phyloP scores from a whole-genome alignment of 2,113 vertebrate species.

The Choloepus hoffmanni region DNA sequence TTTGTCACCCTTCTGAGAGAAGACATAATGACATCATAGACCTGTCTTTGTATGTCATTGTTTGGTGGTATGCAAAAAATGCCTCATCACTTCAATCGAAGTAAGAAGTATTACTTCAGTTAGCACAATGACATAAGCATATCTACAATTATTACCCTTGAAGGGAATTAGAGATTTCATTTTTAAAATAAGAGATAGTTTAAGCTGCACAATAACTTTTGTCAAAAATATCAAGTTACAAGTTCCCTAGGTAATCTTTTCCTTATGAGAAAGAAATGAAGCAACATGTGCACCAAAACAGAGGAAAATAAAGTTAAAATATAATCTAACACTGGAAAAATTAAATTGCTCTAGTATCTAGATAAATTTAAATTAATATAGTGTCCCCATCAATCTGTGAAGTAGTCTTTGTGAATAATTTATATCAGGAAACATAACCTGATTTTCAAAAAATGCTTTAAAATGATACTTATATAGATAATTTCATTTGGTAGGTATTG shows the following conservation, averaged over 20 bases:
- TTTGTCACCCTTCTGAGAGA: neutral
- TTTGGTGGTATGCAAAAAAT: conserved; percentile 4
- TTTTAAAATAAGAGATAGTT: neutral
- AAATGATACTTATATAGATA: neutral
- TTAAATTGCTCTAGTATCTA: neutral
- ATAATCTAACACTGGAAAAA: neutral
- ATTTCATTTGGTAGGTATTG: neutral
- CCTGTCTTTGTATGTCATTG: conserved; percentile 1
- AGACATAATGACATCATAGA: neutral
- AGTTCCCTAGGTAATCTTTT: neutral
- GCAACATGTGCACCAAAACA: neutral
- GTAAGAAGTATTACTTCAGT: conserved; percentile 8
- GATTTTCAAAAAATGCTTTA: neutral
- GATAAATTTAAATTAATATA: conserved; percentile 6
- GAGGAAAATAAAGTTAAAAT: neutral
- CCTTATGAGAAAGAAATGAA: neutral
- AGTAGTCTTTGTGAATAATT: neutral
- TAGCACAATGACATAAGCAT: neutral
- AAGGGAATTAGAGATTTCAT: neutral
- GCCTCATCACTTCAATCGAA: conserved; percentile 29
- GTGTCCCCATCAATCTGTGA: neutral
- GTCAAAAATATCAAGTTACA: neutral
- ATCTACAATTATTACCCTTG: conserved; percentile 25
- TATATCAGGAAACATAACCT: neutral
- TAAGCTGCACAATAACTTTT: neutral